Evolutionary conservation across 2,888 invertebrate species (phyloP), one percentile per base, ranked within the genome.

Genomic region (Stenurella melanura): DNA sequence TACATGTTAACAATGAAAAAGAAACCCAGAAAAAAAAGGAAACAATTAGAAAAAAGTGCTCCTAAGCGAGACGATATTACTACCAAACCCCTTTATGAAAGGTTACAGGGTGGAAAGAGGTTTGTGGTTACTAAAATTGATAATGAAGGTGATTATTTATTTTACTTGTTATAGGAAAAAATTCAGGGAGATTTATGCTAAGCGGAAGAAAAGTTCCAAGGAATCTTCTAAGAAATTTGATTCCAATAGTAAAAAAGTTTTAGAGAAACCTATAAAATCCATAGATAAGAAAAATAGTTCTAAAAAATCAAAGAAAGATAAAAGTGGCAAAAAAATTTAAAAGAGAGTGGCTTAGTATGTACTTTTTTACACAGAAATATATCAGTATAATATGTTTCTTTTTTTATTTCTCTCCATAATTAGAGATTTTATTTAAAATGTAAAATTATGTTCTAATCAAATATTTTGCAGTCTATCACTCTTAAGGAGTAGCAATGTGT

Each of bases 1-100:
- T 99, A 96, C 90, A 96, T 98, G 95, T 90, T 98, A 80, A 91
- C 92, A 74, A 90, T 96, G 88, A 94, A 94, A 83, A 94, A 93
- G 83, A 91, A 93, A 69, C 91, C 92, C 71, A 93, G 93, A 82
- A 93, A 92, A 70, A 92, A 92, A 76, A 89, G 91, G 63, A 93
- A 92, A 85, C 90, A 91, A 79, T 88, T 94, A 12, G 90, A 91
- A 79, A 92, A 89, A 73, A 91, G 90, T 77, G 94, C 94, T 0
- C 93, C 94, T 0, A 89, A 91, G 66, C 90, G 96, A 11, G 94
- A 94, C 69, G 90, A 93, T 58, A 95, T 96, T 80, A 92, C 92
- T 5, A 95, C 95, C 9, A 86, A 89, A 82, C 91, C 91, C 19
- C 84, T 87, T 75, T 89, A 89, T 80, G 90, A 90, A 72, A 80